phyloP scores from a whole-genome alignment of 2,113 vertebrate genomes.

The Passer domesticus region DNA sequence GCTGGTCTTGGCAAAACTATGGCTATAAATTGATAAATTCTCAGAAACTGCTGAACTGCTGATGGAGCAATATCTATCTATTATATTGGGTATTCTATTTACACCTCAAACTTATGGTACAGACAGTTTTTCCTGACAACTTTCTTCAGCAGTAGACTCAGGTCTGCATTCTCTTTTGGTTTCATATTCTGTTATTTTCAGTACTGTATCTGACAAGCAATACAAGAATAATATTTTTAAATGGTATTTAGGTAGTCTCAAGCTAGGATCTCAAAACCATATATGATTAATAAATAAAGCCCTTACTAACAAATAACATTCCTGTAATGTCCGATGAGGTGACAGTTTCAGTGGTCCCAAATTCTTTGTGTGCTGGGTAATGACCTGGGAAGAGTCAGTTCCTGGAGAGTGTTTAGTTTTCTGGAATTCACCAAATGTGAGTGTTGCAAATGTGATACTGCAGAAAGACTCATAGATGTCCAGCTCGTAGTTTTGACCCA shows the following conservation, averaged over 20 bases:
- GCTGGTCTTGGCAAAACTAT: neutral
- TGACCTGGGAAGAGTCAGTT: neutral
- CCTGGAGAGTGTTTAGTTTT: neutral
- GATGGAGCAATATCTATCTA: neutral
- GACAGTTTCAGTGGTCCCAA: neutral
- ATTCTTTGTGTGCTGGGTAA: neutral
- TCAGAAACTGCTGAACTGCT: neutral
- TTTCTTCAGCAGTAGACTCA: neutral
- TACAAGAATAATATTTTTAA: neutral
- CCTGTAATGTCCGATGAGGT: neutral
- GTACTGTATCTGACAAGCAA: neutral
- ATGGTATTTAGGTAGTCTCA: neutral
- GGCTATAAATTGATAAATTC: neutral
- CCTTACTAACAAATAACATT: neutral
- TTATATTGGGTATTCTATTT: neutral
- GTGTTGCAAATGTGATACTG: neutral
- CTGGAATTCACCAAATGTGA: neutral
- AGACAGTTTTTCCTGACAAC: neutral
- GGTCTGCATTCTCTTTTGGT: neutral
- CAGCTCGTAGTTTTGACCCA: neutral
- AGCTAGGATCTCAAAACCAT: neutral
- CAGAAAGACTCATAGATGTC: neutral
- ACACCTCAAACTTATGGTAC: neutral
- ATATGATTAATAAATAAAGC: neutral
- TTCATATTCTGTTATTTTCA: neutral